A percentile compares a stretch with the other conserved stretches of the same genome.
Evolutionary conservation across 2,797 vertebrate genomes (phyloP).

Genomic region (Halcyon leucocephala): DNA sequence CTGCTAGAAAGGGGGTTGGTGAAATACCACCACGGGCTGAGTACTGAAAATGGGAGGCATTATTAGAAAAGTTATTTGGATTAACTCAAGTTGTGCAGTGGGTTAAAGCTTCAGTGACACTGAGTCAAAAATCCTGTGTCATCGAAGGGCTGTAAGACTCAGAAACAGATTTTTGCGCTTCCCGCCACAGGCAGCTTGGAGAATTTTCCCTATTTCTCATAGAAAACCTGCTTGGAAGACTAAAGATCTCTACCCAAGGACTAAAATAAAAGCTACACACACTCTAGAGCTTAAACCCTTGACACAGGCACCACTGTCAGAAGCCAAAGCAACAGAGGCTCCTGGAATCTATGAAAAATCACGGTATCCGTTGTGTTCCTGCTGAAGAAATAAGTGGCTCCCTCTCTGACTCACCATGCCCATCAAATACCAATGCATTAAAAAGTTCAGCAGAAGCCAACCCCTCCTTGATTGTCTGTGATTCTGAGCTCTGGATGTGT

Average conservation of each 20-base stretch:
- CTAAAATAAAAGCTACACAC: background rate
- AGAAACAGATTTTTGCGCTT: background rate
- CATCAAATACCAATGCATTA: background rate
- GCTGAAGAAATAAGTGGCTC: background rate
- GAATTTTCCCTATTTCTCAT: background rate
- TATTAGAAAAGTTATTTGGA: background rate
- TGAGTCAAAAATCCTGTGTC: background rate
- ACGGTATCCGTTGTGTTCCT: background rate
- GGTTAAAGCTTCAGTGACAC: background rate
- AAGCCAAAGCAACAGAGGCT: background rate
- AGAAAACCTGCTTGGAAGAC: background rate
- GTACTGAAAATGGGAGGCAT: background rate
- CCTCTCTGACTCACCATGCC: background rate
- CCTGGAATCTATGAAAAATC: background rate
- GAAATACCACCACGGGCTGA: background rate
- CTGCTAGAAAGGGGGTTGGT: background rate
- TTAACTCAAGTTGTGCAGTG: background rate
- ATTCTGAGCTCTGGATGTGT: background rate
- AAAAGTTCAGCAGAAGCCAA: background rate
- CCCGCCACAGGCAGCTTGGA: background rate
- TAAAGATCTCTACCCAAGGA: background rate
- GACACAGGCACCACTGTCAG: background rate
- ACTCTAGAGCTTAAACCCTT: background rate
- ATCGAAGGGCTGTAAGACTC: background rate
- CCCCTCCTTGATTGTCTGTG: background rate